These are phyloP conservation scores for Eleutherodactylus coqui DNA, from an alignment of 2,797 vertebrate genomes.

Conservation along the genomic window DNA sequence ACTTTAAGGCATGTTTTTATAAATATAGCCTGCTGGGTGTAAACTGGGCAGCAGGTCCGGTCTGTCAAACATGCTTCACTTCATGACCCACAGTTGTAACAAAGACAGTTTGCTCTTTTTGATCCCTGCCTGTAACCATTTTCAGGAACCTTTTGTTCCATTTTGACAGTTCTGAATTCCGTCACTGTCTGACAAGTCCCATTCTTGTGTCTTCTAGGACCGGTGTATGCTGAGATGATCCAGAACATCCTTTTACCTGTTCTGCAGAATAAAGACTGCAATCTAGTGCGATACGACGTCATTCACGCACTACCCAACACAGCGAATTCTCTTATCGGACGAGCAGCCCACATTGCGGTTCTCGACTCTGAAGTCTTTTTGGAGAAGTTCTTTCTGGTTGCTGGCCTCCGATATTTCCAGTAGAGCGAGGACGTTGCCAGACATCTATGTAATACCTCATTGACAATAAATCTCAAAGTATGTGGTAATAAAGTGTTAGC, in stretches of 20 bases:
- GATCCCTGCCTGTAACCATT: too few relatives aligned
- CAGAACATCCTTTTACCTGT: conserved; percentile 95
- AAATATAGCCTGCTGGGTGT: too few relatives aligned
- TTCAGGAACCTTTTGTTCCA: too few relatives aligned
- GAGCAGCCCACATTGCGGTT: conserved; percentile 98
- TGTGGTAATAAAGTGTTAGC: conserved; percentile 80
- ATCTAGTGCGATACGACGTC: conserved; percentile 95
- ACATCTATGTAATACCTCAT: conserved; percentile 92
- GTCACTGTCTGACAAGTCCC: neutral
- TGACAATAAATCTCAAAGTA: conserved; percentile 79
- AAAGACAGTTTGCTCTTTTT: too few relatives aligned
- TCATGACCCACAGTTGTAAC: too few relatives aligned
- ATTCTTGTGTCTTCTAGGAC: conserved; percentile 77
- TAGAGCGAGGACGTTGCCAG: conserved; percentile 78
- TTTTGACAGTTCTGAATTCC: neutral
- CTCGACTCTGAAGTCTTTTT: conserved; percentile 99
- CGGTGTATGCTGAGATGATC: conserved; percentile 98
- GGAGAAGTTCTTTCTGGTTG: conserved; percentile 99
- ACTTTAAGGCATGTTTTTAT: too few relatives aligned
- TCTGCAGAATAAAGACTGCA: conserved; percentile 95
- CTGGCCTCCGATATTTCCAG: conserved; percentile 97
- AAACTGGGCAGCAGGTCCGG: too few relatives aligned
- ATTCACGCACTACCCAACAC: conserved; percentile 98
- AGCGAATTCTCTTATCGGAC: conserved; percentile 96
- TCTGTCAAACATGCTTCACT: too few relatives aligned